These are phyloP conservation scores for Pholis gunnellus DNA, from an alignment of 2,113 vertebrate genomes.

Conservation along the genomic window DNA sequence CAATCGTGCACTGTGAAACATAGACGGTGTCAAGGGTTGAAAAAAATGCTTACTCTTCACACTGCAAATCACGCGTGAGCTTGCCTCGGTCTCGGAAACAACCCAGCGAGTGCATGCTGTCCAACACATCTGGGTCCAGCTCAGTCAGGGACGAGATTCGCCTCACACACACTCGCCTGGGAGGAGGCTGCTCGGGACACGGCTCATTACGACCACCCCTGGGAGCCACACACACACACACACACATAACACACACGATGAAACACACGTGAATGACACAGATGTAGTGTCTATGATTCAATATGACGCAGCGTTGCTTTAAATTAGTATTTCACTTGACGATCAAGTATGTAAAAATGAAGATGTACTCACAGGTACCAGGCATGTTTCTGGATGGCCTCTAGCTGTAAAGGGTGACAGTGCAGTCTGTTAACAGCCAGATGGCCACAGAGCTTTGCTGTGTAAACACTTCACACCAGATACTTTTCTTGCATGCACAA, in stretches of 20 bases:
- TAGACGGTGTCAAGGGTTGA: neutral
- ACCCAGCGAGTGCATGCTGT: constrained; percentile 93
- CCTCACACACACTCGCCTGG: constrained; percentile 88
- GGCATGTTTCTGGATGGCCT: constrained; percentile 93
- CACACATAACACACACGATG: neutral
- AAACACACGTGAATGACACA: constrained; percentile 6
- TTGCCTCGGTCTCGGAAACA: constrained; percentile 92
- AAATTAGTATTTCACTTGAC: neutral
- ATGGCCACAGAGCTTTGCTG: constrained; percentile 63
- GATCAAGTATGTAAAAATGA: constrained; percentile 16
- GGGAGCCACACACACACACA: constrained; percentile 24
- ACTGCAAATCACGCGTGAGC: constrained; percentile 90
- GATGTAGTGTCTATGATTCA: neutral
- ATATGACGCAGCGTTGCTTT: constrained; percentile 8
- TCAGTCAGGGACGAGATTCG: constrained; percentile 89
- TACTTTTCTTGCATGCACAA: constrained; percentile 19
- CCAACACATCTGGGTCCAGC: constrained; percentile 92
- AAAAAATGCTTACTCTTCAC: constrained; percentile 86
- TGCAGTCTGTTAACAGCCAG: constrained; percentile 73
- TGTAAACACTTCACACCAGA: constrained; percentile 45
- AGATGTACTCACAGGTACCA: constrained; percentile 92
- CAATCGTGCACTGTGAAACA: neutral
- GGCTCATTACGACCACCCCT: constrained; percentile 91
- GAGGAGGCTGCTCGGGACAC: constrained; percentile 88
- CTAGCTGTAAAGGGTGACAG: constrained; percentile 85